Evolutionary conservation across 2,797 vertebrate species (phyloP).

Genomic region (Argya squamiceps): DNA sequence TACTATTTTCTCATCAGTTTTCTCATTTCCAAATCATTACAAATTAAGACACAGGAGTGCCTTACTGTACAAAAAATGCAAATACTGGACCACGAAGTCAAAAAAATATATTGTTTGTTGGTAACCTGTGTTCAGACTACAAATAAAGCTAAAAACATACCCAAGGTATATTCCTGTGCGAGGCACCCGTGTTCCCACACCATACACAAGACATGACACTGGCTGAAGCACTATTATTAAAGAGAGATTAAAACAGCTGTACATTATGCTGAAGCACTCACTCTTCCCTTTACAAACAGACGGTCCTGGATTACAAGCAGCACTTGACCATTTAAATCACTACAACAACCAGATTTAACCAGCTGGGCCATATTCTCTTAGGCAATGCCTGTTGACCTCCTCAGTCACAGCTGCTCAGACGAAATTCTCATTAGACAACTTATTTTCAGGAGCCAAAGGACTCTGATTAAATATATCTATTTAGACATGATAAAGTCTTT

Average conservation of each 20-base stretch:
- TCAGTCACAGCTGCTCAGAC: slow-evolving; percentile 80
- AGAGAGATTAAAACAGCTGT: slow-evolving; percentile 98
- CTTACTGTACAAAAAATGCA: background rate
- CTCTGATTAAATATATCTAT: slow-evolving; percentile 78
- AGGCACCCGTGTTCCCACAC: slow-evolving; percentile 49
- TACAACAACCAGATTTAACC: slow-evolving; percentile 92
- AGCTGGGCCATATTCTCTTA: slow-evolving; percentile 93
- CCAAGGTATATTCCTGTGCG: background rate
- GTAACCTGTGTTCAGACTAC: background rate
- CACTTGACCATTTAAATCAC: slow-evolving; percentile 99
- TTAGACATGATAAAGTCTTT: slow-evolving; percentile 71
- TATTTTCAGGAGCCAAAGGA: slow-evolving; percentile 79
- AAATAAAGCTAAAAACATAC: slow-evolving; percentile 26
- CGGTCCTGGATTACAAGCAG: slow-evolving; percentile 91
- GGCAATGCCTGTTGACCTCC: slow-evolving; percentile 82
- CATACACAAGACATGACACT: slow-evolving; percentile 82
- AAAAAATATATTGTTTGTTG: background rate
- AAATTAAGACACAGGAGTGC: background rate
- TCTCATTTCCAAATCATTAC: background rate
- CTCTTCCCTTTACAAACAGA: slow-evolving; percentile 88
- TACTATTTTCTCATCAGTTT: background rate
- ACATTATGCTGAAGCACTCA: slow-evolving; percentile 90
- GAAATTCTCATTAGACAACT: slow-evolving; percentile 83
- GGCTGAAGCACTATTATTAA: slow-evolving; percentile 90
- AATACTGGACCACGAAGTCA: background rate